These are phyloP conservation scores for Bovichtus variegatus DNA, from an alignment of 2,797 vertebrate species.

Conservation along the genomic window DNA sequence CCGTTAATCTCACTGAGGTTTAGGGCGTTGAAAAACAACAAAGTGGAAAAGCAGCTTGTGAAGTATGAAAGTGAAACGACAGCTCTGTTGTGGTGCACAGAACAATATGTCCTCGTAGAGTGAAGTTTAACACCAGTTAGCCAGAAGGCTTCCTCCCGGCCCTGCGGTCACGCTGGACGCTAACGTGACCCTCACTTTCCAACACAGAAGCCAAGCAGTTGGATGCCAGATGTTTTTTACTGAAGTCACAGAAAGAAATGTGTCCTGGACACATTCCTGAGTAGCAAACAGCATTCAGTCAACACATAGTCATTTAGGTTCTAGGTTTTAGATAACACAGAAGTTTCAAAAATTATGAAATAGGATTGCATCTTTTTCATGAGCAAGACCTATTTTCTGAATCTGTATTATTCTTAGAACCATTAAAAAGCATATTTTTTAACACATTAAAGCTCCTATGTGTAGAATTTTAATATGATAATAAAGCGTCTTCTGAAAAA, in stretches of 20 bases:
- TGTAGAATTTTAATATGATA: neutral
- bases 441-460: neutral
- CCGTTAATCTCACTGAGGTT: constrained; percentile 39
- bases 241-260: constrained; percentile 42
- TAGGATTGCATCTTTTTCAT: neutral
- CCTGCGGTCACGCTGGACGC: constrained; percentile 43
- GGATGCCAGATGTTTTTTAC: constrained; percentile 59
- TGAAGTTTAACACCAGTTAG: constrained; percentile 47
- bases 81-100: constrained; percentile 62
- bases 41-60: constrained; percentile 44
- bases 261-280: constrained; percentile 28
- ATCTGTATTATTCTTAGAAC: neutral
- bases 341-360: neutral
- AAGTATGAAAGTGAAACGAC: constrained; percentile 54
- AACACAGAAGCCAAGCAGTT: constrained; percentile 36
- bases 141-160: constrained; percentile 30
- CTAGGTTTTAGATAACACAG: neutral
- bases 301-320: constrained; percentile 10
- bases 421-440: neutral
- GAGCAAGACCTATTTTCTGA: neutral
- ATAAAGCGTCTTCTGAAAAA: neutral
- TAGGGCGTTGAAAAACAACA: constrained; percentile 39
- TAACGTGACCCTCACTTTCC: constrained; percentile 61
- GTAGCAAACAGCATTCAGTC: constrained; percentile 25
- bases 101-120: constrained; percentile 63